Evolutionary conservation across 2,797 vertebrate species (phyloP), one percentile per base, ranked within the genome.

Genomic region (Neosalanx taihuensis): DNA sequence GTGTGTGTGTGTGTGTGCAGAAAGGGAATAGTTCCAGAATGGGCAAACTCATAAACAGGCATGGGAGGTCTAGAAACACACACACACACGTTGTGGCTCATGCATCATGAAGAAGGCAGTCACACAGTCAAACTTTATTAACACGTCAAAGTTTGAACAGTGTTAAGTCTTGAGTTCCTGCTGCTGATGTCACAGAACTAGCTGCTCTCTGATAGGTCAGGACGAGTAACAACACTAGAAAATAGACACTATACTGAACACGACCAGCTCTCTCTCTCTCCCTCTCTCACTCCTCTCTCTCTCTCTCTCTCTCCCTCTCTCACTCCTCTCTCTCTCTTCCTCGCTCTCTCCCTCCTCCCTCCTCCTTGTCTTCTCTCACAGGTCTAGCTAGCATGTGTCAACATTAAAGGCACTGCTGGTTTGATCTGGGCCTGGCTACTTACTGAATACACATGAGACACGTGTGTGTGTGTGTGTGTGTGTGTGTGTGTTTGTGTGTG

Each of bases 311-410:
- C 9, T 30, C 59, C 30, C 26, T 61, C 29, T 26, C 23, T 26
- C 23, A 26, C 23, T 26, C 23, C 23, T 41, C 37, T 41, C 9
- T 1, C 37, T 41, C 37, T 41, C 1, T 10, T 6, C 1, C 6
- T 41, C 37, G 1, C 6, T 10, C 37, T 41, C 37, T 10, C 23
- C 10, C 6, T 9, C 37, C 37, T 2, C 37, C 33, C 37, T 41
- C 37, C 37, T 41, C 4, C 37, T 9, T 41, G 9, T 41, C 37
- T 41, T 41, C 37, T 41, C 37, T 41, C 37, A 2, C 37, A 33
- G 33, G 62, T 85, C 86, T 88, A 86, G 79, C 88, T 86, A 84
- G 83, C 59, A 74, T 72, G 63, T 78, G 76, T 82, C 41, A 0
- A 77, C 84, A 84, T 83, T 81, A 79, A 84, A 86, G 79, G 77